A percentile compares a stretch with the other conserved stretches of the same genome.
Evolutionary conservation across 2,797 vertebrate genomes (phyloP).

Genomic region (Pitangus sulphuratus): DNA sequence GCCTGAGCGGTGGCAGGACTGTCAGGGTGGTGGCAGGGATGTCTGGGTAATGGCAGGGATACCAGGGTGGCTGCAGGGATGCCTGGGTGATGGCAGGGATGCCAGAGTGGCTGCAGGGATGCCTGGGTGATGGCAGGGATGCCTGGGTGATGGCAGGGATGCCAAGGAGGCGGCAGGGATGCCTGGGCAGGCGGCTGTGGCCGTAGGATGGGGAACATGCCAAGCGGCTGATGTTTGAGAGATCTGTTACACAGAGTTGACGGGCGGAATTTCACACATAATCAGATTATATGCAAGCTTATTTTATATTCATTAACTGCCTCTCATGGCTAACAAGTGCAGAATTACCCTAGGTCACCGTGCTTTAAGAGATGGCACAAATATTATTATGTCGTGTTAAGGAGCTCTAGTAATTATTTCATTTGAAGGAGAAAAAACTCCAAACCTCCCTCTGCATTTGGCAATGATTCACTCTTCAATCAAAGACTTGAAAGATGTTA

Average conservation of each 20-base stretch:
- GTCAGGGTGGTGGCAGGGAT: not conserved
- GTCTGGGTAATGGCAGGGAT: not conserved
- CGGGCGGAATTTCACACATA: conserved; percentile 59
- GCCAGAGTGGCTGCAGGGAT: not conserved
- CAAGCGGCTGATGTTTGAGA: not conserved
- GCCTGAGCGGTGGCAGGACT: not conserved
- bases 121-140: not conserved
- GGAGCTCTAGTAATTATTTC: conserved; percentile 19
- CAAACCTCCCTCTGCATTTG: not conserved
- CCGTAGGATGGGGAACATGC: not conserved
- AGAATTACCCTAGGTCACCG: conserved; percentile 31
- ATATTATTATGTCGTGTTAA: not conserved
- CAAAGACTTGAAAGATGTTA: not conserved
- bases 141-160: too few species aligned
- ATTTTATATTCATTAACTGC: conserved; percentile 60
- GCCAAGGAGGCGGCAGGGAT: not conserved
- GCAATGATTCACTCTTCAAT: not conserved
- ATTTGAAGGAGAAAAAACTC: not conserved
- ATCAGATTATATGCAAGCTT: conserved; percentile 63
- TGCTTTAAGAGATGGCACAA: conserved; percentile 13
- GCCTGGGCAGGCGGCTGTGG: not conserved
- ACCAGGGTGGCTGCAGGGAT: not conserved
- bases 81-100: not conserved
- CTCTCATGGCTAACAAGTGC: conserved; percentile 39
- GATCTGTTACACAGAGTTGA: not conserved